These are phyloP conservation scores for Panagrolaimus sp. DNA, from an alignment of 1,140 invertebrate species.

Conservation along the genomic window DNA sequence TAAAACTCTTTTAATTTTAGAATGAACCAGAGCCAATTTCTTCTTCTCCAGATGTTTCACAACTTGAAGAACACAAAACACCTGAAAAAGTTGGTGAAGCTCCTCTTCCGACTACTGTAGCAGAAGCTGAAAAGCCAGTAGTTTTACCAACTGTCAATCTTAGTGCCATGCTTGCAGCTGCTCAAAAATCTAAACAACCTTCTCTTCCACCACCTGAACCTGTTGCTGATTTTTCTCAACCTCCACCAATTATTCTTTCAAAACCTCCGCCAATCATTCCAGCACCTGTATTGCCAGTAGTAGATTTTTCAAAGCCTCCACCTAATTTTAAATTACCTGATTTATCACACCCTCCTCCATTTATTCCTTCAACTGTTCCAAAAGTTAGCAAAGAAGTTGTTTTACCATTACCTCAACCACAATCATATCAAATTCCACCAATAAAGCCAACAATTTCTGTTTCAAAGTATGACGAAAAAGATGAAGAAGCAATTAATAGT, in stretches of 20 bases:
- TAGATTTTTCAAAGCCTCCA: neutral
- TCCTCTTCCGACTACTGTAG: neutral
- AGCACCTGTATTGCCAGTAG: neutral
- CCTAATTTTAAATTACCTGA: neutral
- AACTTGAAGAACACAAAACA: neutral
- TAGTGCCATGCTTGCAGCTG: neutral
- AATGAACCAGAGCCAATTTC: neutral
- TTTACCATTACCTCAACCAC: neutral
- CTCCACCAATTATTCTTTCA: neutral
- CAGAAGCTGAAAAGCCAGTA: too few relatives aligned
- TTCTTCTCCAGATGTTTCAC: neutral
- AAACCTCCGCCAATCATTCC: neutral
- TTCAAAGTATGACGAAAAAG: neutral
- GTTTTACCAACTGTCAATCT: neutral
- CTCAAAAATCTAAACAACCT: neutral
- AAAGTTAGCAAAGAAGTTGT: neutral
- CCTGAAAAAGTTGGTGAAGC: neutral
- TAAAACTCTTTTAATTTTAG: too few relatives aligned
- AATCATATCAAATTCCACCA: neutral
- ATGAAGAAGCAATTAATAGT: conserved; percentile 6
- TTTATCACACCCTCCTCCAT: neutral
- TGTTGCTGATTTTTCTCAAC: neutral
- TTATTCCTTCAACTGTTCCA: neutral
- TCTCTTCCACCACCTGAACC: neutral
- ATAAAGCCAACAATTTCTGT: neutral